Evolutionary conservation across 2,888 invertebrate species (phyloP).

Genomic region (Rhagonycha fulva): DNA sequence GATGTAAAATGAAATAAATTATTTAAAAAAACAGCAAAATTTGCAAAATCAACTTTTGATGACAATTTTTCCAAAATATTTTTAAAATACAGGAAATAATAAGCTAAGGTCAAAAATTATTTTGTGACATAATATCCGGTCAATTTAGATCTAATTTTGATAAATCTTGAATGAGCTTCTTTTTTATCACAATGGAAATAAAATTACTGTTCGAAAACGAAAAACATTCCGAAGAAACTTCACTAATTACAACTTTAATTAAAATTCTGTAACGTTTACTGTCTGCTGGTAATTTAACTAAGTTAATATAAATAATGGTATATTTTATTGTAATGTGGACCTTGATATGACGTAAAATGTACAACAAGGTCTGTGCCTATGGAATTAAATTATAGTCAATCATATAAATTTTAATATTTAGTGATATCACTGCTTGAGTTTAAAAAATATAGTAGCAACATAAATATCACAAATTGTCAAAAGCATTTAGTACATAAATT

Average conservation of each 20-base stretch:
- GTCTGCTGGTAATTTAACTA: not conserved
- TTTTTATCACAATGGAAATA: not conserved
- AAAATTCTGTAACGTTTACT: not conserved
- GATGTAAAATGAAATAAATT: no score
- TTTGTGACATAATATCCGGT: not conserved
- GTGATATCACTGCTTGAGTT: not conserved
- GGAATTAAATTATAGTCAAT: not conserved
- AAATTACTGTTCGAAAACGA: not conserved
- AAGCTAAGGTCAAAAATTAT: not conserved
- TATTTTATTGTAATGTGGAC: not conserved
- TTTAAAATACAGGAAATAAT: constrained; percentile 7
- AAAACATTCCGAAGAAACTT: not conserved
- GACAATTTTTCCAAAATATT: not conserved
- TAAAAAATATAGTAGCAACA: not conserved
- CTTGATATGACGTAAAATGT: not conserved
- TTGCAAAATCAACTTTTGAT: not conserved
- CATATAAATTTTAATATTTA: not conserved
- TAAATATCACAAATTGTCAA: not conserved
- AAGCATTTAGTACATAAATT: not conserved
- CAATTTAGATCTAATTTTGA: not conserved
- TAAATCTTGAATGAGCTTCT: not conserved
- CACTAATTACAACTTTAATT: not conserved
- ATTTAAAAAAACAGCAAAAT: no score
- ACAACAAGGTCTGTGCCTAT: not conserved
- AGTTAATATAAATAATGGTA: not conserved